These are phyloP conservation scores for Sebastes cheni DNA, from an alignment of 2,797 vertebrate genomes.

Conservation along the genomic window DNA sequence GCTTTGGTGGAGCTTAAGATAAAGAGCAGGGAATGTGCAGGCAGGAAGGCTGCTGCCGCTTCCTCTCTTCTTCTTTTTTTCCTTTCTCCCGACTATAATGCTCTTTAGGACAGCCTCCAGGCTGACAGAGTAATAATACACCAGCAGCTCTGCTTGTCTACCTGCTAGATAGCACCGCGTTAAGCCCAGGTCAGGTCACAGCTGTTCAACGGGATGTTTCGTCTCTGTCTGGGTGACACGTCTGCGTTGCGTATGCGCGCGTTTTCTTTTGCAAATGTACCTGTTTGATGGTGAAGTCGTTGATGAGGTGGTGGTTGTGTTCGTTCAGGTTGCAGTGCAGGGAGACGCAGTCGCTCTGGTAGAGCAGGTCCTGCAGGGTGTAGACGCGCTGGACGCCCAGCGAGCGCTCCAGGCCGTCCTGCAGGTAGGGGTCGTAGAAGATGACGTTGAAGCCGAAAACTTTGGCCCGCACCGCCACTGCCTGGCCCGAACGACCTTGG, in stretches of 20 bases:
- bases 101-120: conserved; percentile 48
- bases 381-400: conserved; percentile 97
- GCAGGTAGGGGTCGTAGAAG: conserved; percentile 98
- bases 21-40: conserved; percentile 54
- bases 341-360: conserved; percentile 98
- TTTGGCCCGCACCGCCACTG: conserved; percentile 95
- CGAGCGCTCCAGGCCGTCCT: conserved; percentile 95
- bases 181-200: conserved; percentile 46
- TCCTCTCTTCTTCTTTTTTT: not conserved
- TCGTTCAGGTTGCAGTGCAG: conserved; percentile 98
- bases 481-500: conserved; percentile 93
- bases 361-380: conserved; percentile 97
- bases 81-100: conserved; percentile 30
- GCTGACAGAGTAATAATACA: conserved; percentile 55
- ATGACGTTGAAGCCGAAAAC: conserved; percentile 97
- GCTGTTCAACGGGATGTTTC: conserved; percentile 23
- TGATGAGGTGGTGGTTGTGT: conserved; percentile 99
- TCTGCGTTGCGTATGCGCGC: not conserved
- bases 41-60: conserved; percentile 29
- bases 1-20: conserved; percentile 72
- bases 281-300: conserved; percentile 99
- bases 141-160: conserved; percentile 47
- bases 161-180: conserved; percentile 36
- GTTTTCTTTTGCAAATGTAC: conserved; percentile 59
- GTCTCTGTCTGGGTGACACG: conserved; percentile 6